Base-by-base conservation (phyloP, 2,888 invertebrate species). In the Mesoligia furuncula region DNA sequence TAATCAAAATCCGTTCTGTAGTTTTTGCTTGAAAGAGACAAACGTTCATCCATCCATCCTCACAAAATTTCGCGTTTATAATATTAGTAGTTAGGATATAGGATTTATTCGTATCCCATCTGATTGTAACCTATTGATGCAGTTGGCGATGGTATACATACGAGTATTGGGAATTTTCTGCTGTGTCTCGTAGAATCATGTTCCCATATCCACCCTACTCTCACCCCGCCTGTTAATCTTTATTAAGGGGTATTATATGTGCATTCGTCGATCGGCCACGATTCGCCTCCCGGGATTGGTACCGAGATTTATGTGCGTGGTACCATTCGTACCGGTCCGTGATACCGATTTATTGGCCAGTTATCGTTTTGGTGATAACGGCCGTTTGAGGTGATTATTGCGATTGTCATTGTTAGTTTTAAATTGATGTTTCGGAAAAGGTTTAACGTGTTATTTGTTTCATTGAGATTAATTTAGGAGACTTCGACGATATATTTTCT, bases 181-280 rank as follows among this genome's bases (percentile, higher is more conserved):
- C 13, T 45, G 1, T 54, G 57, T 83, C 71, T 65, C 42, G 0
- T 15, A 42, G 4, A 70, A 73, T 17, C 31, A 20, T 0, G n/a
- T 62, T 5, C 2, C 0, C 45, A 71, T 81, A 45, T 68, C 2
- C 70, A 75, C 27, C 54, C 80, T 86, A 81, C 39, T 81, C 42
- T 80, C 91, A 86, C 92, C 93, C 93, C 91, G 90, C 90, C 90
- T 90, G 93, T 95, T 95, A 94, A 95, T 95, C 95, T 94, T 95
- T 95, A 94, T 95, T 94, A 94, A 92, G 93, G 95, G 94, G 93
- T 86, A 93, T 95, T 94, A 93, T 93, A 93, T 94, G 93, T 91
- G 93, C 89, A 93, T 92, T 91, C 91, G 90, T 91, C 91, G 92
- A 86, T 85, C 70, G 77, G 79, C 70, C 51, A 64, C 79, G 85